Percentiles rank a stretch among this genome's conserved stretches.
Evolutionary conservation across 2,797 vertebrate species (phyloP).

Genomic region (Merluccius polli): DNA sequence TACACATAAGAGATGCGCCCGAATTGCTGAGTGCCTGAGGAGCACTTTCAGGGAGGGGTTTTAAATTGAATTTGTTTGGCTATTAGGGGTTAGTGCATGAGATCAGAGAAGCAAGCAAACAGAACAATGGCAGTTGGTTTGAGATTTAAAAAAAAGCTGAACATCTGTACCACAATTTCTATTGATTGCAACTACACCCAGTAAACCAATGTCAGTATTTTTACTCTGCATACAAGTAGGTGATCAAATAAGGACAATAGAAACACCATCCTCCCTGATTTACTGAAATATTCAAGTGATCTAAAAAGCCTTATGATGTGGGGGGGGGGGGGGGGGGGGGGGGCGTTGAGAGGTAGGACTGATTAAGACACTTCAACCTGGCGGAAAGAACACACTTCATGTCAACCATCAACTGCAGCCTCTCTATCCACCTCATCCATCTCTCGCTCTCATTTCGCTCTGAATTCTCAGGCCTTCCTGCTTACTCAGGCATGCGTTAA

Average conservation of each 20-base stretch:
- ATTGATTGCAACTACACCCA: too few species aligned
- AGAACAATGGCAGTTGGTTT: not conserved
- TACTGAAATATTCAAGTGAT: not conserved
- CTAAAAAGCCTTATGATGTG: not conserved
- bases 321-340: not conserved
- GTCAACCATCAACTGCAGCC: conserved; percentile 1
- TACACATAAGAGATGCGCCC: not conserved
- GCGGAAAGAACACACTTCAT: not conserved
- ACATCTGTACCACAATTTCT: too few species aligned
- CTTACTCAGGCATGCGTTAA: conserved; percentile 26
- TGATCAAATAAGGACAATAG: not conserved
- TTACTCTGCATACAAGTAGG: not conserved
- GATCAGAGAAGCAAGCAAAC: not conserved
- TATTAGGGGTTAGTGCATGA: not conserved
- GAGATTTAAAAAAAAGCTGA: too few species aligned
- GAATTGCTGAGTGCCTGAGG: not conserved
- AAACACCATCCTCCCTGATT: not conserved
- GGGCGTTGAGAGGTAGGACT: too few species aligned
- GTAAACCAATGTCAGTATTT: not conserved
- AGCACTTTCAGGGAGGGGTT: too few species aligned
- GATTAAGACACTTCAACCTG: too few species aligned
- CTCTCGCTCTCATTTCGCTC: conserved; percentile 4
- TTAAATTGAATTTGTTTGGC: too few species aligned
- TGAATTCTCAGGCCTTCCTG: conserved; percentile 19
- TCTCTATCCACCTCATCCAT: not conserved